Percentiles rank a stretch among this genome's conserved stretches.
phyloP scores from a whole-genome alignment of 2,888 invertebrate species.

The Drosophila mulleri region DNA sequence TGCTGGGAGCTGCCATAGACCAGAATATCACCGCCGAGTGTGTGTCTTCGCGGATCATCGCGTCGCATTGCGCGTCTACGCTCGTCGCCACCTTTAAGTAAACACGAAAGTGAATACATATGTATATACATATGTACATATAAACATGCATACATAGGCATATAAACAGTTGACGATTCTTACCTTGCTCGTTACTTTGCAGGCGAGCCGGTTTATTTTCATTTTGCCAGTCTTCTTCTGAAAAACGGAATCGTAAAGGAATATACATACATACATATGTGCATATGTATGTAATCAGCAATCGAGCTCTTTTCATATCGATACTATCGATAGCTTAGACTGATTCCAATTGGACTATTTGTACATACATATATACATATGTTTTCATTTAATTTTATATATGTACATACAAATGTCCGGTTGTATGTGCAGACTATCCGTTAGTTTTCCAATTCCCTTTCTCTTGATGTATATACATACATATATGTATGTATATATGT shows the following conservation, averaged over 20 bases:
- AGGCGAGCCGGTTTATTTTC: slow-evolving; percentile 85
- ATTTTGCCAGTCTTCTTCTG: slow-evolving; percentile 89
- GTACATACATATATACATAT: not conserved
- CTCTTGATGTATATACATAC: not conserved
- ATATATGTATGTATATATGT: not conserved
- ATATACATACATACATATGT: too few relatives aligned
- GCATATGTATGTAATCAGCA: too few relatives aligned
- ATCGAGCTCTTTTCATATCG: slow-evolving; percentile 18
- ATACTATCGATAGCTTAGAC: slow-evolving; percentile 40
- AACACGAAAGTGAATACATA: not conserved
- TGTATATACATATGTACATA: too few relatives aligned
- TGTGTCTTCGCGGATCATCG: slow-evolving; percentile 93
- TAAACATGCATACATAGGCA: not conserved
- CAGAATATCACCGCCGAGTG: slow-evolving; percentile 91
- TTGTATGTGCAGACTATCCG: not conserved
- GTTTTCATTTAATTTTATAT: too few relatives aligned
- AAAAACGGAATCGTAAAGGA: slow-evolving; percentile 76
- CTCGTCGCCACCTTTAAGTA: slow-evolving; percentile 78
- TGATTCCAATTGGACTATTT: not conserved
- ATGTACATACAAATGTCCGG: too few relatives aligned
- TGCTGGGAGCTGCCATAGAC: slow-evolving; percentile 86
- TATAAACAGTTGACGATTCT: slow-evolving; percentile 7
- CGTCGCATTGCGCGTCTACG: slow-evolving; percentile 86
- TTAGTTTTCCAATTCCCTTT: not conserved
- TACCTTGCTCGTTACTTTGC: slow-evolving; percentile 84